Conservation (phyloP, 35 echinoderm and acorn worm genomes). For the Amphiura filiformis region DNA sequence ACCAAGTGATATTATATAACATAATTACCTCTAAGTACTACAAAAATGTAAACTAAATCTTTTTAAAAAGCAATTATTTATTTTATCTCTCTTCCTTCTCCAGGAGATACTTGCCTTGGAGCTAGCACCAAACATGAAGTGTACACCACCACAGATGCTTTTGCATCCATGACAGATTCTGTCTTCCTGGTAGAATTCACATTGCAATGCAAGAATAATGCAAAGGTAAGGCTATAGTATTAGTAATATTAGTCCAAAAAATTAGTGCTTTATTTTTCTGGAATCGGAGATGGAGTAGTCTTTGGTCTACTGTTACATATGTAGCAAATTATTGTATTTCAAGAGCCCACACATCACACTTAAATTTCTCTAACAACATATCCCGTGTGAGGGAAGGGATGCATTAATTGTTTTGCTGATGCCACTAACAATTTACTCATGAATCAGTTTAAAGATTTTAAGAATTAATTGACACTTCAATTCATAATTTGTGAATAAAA, state of each 20-base stretch:
- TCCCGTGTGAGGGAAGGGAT: too few relatives aligned
- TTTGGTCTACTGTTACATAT: not conserved
- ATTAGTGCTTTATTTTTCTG: not conserved
- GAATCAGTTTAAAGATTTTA: not conserved
- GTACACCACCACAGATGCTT: constrained; percentile 71
- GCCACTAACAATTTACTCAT: not conserved
- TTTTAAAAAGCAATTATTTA: too few relatives aligned
- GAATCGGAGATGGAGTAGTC: not conserved
- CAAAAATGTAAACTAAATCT: too few relatives aligned
- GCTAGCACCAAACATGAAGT: constrained; percentile 38
- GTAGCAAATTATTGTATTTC: not conserved
- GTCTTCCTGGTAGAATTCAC: constrained; percentile 76
- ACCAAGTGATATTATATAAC: too few relatives aligned
- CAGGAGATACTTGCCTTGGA: constrained; percentile 73
- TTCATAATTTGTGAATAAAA: too few relatives aligned
- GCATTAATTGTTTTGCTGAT: too few relatives aligned
- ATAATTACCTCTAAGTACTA: too few relatives aligned
- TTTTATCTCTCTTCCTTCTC: too few relatives aligned
- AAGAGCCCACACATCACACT: not conserved
- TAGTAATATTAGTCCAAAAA: not conserved
- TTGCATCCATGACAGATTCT: constrained; percentile 49
- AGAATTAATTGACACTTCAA: too few relatives aligned
- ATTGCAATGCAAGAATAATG: constrained; percentile 69
- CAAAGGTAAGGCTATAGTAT: constrained; percentile 56
- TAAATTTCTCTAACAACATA: too few relatives aligned